A percentile compares a stretch with the other conserved stretches of the same genome.
Conservation (phyloP, 2,797 vertebrate species). For the Ctenosaura bakeri region DNA sequence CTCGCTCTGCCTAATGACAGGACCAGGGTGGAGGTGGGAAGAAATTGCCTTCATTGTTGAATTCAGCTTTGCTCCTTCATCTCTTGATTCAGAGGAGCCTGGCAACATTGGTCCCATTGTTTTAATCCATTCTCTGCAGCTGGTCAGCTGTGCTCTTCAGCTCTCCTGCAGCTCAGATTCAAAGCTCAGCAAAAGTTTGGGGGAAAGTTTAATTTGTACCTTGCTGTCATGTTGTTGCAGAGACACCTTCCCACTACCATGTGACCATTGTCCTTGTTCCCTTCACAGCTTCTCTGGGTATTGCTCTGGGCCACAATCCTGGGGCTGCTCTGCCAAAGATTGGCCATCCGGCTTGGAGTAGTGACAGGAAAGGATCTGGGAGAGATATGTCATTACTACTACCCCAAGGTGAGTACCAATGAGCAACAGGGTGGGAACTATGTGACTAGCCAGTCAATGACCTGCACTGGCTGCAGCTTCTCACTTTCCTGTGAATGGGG, state of each 20-base stretch:
- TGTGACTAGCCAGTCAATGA: background rate
- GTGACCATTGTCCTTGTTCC: slow-evolving; percentile 29
- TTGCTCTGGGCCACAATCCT: slow-evolving; percentile 82
- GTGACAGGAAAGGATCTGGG: slow-evolving; percentile 83
- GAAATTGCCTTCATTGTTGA: background rate
- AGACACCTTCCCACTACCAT: background rate
- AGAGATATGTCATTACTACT: slow-evolving; percentile 81
- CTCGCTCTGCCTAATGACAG: background rate
- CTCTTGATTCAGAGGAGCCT: background rate
- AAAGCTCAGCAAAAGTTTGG: background rate
- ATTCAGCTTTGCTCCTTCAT: background rate
- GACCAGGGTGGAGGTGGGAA: background rate
- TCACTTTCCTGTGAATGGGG: background rate
- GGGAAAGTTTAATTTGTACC: background rate
- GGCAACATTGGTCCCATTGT: background rate
- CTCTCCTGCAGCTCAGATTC: background rate
- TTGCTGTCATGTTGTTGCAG: background rate
- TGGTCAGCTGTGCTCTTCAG: background rate
- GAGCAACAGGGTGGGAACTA: accelerated
- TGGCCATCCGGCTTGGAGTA: slow-evolving; percentile 82
- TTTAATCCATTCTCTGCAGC: background rate
- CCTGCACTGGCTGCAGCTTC: background rate
- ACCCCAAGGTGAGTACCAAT: slow-evolving; percentile 81
- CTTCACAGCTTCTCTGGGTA: slow-evolving; percentile 83
- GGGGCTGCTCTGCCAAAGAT: slow-evolving; percentile 82